Evolutionary conservation across 2,797 vertebrate genomes (phyloP).

Genomic region (Sebastes paucispinis): DNA sequence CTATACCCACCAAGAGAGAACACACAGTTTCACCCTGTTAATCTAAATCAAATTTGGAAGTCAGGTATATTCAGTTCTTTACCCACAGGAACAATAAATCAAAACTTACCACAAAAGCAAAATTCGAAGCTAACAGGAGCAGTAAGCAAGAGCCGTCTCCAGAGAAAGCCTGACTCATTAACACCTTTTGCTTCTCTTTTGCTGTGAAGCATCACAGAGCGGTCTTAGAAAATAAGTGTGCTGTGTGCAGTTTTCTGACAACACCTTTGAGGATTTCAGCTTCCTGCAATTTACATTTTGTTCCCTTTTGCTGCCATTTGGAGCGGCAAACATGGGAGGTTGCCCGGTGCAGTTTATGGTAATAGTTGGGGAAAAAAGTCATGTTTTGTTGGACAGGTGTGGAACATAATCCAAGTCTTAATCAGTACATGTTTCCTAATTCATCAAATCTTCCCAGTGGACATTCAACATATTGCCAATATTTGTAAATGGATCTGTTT

Average conservation of each 20-base stretch:
- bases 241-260: conserved; percentile 39
- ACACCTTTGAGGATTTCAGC: conserved; percentile 27
- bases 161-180: conserved; percentile 42
- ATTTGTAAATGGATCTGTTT: conserved; percentile 10
- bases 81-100: conserved; percentile 10
- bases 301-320: conserved; percentile 8
- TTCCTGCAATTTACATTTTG: conserved; percentile 24
- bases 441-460: background rate
- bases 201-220: conserved; percentile 20
- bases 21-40: background rate
- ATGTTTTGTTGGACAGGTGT: background rate
- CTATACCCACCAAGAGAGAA: background rate
- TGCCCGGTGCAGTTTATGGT: background rate
- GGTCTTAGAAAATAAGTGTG: conserved; percentile 26
- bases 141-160: conserved; percentile 24
- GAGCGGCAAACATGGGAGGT: background rate
- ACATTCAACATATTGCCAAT: background rate
- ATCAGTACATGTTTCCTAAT: conserved; percentile 2
- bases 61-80: background rate
- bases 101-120: conserved; percentile 18
- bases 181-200: conserved; percentile 25
- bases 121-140: background rate
- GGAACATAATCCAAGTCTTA: conserved; percentile 1
- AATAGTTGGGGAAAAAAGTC: background rate
- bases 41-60: background rate